These are phyloP conservation scores for Ophioninae sp. DNA, from an alignment of 2,888 invertebrate species.

Conservation along the genomic window DNA sequence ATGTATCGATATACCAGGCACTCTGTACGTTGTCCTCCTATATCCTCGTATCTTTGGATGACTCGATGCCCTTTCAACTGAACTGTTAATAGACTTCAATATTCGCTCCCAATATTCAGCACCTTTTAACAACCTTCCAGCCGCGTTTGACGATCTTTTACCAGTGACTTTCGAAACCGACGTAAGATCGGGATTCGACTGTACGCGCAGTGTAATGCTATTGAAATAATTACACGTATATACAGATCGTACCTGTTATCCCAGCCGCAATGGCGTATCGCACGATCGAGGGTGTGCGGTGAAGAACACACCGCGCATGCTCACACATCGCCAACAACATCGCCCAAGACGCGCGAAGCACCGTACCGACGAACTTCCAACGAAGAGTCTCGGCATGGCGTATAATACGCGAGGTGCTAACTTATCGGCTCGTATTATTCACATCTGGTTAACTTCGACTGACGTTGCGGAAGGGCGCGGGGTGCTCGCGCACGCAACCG, in stretches of 20 bases:
- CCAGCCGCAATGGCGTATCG: constrained; percentile 46
- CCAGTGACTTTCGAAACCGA: no score
- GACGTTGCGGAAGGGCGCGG: constrained; percentile 27
- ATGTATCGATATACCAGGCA: no score
- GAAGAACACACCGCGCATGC: constrained; percentile 9
- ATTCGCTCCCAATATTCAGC: no score
- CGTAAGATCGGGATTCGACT: no score
- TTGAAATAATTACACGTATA: constrained; percentile 33
- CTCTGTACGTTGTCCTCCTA: no score
- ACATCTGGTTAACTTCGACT: constrained; percentile 60
- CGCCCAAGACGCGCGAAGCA: constrained; percentile 42
- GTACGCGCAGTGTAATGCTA: background rate
- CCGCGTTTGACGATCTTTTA: no score
- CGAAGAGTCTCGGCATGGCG: constrained; percentile 44
- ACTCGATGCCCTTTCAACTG: no score
- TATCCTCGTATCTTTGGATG: no score
- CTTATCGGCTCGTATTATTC: constrained; percentile 63
- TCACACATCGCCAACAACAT: constrained; percentile 36
- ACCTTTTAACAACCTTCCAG: no score
- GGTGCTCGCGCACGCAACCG: constrained; percentile 18
- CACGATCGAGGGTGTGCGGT: constrained; percentile 18
- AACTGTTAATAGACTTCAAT: no score
- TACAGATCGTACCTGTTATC: constrained; percentile 43
- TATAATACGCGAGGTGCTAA: constrained; percentile 56
- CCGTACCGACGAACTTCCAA: constrained; percentile 22